Percentiles rank a stretch among this genome's conserved stretches.
These are phyloP conservation scores for Bungarus multicinctus DNA, from an alignment of 2,113 vertebrate species.

Conservation along the genomic window DNA sequence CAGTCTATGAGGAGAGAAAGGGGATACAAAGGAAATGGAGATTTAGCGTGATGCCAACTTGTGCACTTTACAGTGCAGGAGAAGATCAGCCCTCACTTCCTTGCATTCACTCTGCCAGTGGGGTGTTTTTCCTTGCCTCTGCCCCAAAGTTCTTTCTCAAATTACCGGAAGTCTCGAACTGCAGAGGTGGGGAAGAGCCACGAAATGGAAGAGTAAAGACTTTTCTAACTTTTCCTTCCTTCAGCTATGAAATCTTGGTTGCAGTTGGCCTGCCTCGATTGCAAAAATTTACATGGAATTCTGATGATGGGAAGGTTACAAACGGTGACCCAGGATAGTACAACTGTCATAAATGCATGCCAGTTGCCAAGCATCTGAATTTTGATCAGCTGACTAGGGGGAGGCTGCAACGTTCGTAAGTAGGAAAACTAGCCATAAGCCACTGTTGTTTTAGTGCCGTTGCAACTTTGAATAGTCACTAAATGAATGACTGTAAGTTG, in stretches of 20 bases:
- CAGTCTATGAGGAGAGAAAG: constrained; percentile 65
- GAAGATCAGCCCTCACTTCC: background rate
- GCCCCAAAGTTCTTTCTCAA: background rate
- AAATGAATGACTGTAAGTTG: background rate
- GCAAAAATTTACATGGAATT: background rate
- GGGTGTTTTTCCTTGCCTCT: background rate
- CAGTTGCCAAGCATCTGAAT: background rate
- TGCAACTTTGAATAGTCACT: background rate
- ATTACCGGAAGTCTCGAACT: background rate
- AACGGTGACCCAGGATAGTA: background rate
- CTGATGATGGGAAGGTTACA: background rate
- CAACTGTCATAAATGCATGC: background rate
- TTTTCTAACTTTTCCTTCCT: background rate
- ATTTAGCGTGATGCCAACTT: background rate
- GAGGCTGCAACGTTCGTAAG: background rate
- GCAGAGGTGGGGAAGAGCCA: background rate
- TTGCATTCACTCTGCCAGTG: background rate
- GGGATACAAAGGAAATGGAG: background rate
- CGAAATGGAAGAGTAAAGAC: background rate
- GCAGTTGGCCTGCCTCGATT: background rate
- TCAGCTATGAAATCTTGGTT: background rate
- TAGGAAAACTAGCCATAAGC: background rate
- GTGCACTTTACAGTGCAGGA: background rate
- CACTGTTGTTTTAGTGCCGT: background rate
- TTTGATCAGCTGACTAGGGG: background rate